Evolutionary conservation across 2,797 vertebrate genomes (phyloP).

Genomic region (Eulemur albifrons): DNA sequence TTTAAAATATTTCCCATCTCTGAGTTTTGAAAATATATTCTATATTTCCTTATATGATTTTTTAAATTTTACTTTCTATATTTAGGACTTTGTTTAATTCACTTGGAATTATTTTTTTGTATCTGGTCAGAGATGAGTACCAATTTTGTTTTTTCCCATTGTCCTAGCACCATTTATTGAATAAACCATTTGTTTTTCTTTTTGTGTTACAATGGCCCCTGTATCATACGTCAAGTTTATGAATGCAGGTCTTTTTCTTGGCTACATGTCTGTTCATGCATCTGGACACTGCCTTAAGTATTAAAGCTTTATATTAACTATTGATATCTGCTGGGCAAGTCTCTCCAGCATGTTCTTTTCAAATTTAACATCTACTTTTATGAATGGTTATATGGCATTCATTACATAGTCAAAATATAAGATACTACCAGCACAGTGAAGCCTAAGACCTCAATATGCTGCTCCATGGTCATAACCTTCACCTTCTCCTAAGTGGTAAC

Average conservation of each 20-base stretch:
- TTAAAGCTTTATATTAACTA: neutral
- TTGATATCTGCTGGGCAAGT: neutral
- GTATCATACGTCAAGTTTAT: neutral
- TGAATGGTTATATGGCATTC: neutral
- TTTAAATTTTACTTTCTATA: neutral
- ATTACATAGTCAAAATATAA: neutral
- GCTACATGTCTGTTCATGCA: neutral
- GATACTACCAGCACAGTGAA: neutral
- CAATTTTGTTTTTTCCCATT: neutral
- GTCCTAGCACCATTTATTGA: neutral
- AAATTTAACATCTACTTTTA: constrained; percentile 3
- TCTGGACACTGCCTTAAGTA: neutral
- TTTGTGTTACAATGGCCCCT: neutral
- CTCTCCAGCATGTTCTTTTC: neutral
- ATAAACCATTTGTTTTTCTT: neutral
- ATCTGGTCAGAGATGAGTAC: neutral
- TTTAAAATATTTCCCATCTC: neutral
- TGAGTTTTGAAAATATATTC: constrained; percentile 38
- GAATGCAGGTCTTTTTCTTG: neutral
- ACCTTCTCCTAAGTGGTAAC: neutral
- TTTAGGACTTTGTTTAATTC: constrained; percentile 7
- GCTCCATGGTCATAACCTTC: neutral
- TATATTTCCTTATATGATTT: neutral
- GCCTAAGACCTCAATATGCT: neutral
- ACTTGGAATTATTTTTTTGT: neutral